Evolutionary conservation across 2,797 vertebrate species (phyloP).

Genomic region (Notolepis coatsorum): DNA sequence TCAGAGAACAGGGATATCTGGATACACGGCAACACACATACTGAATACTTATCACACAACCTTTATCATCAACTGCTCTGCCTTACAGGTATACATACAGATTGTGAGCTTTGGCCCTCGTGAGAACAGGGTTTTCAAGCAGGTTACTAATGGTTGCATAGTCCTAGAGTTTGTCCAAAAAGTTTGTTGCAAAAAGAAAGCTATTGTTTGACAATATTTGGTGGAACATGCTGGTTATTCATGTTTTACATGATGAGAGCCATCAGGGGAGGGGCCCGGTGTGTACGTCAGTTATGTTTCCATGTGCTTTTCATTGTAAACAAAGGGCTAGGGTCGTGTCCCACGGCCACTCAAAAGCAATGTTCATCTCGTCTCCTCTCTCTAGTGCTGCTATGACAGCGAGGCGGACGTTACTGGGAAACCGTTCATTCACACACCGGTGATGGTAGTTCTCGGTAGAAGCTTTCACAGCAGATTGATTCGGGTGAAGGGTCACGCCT

Average conservation of each 20-base stretch:
- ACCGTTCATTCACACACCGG: too few relatives aligned
- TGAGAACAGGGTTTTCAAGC: not conserved
- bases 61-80: conserved; percentile 1
- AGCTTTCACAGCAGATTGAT: not conserved
- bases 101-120: conserved; percentile 15
- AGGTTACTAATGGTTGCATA: conserved; percentile 3
- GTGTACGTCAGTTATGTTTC: not conserved
- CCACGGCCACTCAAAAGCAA: not conserved
- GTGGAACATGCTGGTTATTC: conserved; percentile 52
- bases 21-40: not conserved
- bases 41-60: conserved; percentile 10
- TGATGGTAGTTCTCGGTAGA: too few relatives aligned
- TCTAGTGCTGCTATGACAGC: not conserved
- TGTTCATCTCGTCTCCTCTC: not conserved
- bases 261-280: conserved; percentile 16
- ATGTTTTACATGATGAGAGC: conserved; percentile 32
- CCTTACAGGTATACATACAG: conserved; percentile 26
- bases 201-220: conserved; percentile 43
- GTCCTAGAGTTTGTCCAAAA: conserved; percentile 23
- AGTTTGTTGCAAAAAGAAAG: conserved; percentile 25
- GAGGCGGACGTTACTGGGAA: too few relatives aligned
- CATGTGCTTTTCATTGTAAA: conserved; percentile 29
- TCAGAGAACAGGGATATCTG: not conserved
- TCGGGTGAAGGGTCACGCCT: too few relatives aligned
- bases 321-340: not conserved